Percentiles rank a stretch among this genome's conserved stretches.
Conservation (phyloP, 1,140 invertebrate genomes). For the Aphelinus atriplicis region DNA sequence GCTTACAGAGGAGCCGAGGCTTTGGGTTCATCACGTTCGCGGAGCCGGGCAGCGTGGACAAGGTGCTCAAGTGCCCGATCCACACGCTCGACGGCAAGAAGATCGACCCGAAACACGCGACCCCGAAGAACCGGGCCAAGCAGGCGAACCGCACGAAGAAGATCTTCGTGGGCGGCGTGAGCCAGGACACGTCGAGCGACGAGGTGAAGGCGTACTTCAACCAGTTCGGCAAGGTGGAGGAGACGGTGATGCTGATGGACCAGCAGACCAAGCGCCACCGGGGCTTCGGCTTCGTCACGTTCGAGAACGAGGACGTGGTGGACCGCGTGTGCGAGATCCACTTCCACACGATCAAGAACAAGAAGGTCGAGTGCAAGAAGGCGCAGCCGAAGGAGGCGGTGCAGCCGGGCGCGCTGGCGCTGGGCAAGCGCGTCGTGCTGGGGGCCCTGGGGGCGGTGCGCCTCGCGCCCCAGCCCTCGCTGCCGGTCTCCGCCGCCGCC, state of each 20-base stretch:
- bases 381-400: conserved; percentile 92
- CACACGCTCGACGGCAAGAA: conserved; percentile 95
- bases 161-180: conserved; percentile 91
- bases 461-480: conserved; percentile 69
- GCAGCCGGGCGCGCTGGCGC: conserved; percentile 75
- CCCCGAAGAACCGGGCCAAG: conserved; percentile 88
- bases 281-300: conserved; percentile 92
- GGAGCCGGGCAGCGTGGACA: conserved; percentile 87
- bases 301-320: conserved; percentile 90
- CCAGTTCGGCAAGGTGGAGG: conserved; percentile 91
- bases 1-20: conserved; percentile 86
- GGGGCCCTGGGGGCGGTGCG: conserved; percentile 72
- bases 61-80: conserved; percentile 87
- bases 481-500: conserved; percentile 59
- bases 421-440: conserved; percentile 79
- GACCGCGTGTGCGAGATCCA: conserved; percentile 92
- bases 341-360: conserved; percentile 93
- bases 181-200: conserved; percentile 89
- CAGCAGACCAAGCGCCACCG: conserved; percentile 91
- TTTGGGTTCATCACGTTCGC: conserved; percentile 95
- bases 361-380: conserved; percentile 93
- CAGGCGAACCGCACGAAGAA: conserved; percentile 89
- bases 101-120: conserved; percentile 93
- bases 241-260: conserved; percentile 94
- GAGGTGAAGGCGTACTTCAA: conserved; percentile 92